Base-by-base conservation (phyloP, 1,140 invertebrate genomes). In the Periplaneta americana region DNA sequence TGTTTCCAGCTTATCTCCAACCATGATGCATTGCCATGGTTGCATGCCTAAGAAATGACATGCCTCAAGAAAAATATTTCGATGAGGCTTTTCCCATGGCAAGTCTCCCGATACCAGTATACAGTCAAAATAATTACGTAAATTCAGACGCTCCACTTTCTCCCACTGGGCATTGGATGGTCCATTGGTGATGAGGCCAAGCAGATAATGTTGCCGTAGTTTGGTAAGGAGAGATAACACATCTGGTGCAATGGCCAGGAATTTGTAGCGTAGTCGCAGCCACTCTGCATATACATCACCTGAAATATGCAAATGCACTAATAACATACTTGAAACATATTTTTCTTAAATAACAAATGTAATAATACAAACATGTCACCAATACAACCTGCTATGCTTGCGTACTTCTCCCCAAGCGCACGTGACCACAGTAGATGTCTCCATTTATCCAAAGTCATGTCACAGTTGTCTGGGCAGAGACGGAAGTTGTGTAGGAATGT, bases 91-190 rank as follows among this genome's bases (percentile, higher is more conserved):
- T 88, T 96, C 95, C 92, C 94, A 95, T 3, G 94, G 93, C 83
- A 95, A 89, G 89, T 97, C 95, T 11, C 94, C 95, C 34, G 95
- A 96, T 17, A 96, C 94, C 37, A 96, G 88, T 82, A 96, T 92
- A 82, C 93, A 91, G 87, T 96, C 95, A 87, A 96, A 97, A 87
- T 92, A 94, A 78, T 91, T 90, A 78, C 91, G 88, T 2, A 95
- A 88, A 18, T 91, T 90, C 81, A 96, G 88, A 74, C 91, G 91
- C 66, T 91, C 88, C 34, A 97, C 90, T 88, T 97, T 97, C 89
- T 97, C 95, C 95, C 95, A 96, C 88, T 97, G 96, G 15, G 94
- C 93, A 66, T 92, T 91, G 32, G 95, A 96, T 2, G 95, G 93
- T 15, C 95, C 95, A 87, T 96, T 96, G 78, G 95, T 96, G 85